Evolutionary conservation across 2,113 vertebrate species (phyloP).

Genomic region (Dromas ardeola): DNA sequence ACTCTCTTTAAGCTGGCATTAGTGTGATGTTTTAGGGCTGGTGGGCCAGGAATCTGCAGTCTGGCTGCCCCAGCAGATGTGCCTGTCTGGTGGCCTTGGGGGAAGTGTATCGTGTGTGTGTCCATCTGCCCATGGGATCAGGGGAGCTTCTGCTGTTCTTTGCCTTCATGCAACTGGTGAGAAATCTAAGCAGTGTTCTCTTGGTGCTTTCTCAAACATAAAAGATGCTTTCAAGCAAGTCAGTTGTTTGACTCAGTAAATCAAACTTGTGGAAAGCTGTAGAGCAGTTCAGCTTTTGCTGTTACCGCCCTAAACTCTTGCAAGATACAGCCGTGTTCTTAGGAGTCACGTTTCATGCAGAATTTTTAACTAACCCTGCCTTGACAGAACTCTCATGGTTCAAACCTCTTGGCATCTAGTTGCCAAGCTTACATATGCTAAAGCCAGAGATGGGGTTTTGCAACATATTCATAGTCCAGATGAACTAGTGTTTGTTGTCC

Average conservation of each 20-base stretch:
- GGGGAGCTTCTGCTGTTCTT: background rate
- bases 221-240: background rate
- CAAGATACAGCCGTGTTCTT: background rate
- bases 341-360: background rate
- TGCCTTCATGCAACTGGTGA: background rate
- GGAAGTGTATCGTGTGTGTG: background rate
- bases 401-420: background rate
- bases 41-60: background rate
- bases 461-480: background rate
- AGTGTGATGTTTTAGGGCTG: background rate
- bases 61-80: background rate
- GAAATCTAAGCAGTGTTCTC: background rate
- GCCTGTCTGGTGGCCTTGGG: background rate
- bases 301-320: background rate
- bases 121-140: background rate
- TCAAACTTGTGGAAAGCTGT: background rate
- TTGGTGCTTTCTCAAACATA: background rate
- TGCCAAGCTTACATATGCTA: background rate
- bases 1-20: background rate
- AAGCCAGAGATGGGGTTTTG: background rate
- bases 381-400: background rate
- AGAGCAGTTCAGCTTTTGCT: background rate
- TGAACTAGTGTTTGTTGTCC: background rate
- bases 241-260: background rate
- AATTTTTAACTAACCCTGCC: background rate